Conservation (phyloP, 2,113 vertebrate genomes). For the Oceanodroma tethys region DNA sequence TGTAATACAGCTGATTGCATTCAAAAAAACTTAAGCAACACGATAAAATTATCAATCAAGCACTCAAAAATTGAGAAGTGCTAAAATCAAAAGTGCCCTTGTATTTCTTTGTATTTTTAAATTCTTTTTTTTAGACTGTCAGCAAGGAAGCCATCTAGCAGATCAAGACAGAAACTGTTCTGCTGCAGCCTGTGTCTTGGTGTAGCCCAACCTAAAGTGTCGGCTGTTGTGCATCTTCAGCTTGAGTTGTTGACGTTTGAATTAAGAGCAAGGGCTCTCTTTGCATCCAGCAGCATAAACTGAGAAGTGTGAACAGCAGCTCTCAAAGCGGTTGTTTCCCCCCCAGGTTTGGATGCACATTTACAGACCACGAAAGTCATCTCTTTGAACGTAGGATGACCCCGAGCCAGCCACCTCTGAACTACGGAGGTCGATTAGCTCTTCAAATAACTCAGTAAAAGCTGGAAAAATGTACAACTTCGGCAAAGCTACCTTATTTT, state of each 20-base stretch:
- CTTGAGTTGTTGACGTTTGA: rapidly evolving
- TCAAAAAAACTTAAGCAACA: neutral
- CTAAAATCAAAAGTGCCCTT: neutral
- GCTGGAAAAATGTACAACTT: neutral
- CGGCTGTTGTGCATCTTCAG: neutral
- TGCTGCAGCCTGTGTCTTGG: neutral
- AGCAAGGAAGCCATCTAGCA: neutral
- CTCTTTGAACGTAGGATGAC: neutral
- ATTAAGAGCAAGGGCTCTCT: neutral
- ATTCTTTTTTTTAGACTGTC: neutral
- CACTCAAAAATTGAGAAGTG: neutral
- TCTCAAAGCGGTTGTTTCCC: too few relatives aligned
- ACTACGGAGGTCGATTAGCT: neutral
- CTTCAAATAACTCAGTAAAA: neutral
- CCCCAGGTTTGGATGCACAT: rapidly evolving
- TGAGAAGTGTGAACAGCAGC: neutral
- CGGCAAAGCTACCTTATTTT: neutral
- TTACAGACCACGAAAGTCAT: neutral
- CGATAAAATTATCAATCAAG: neutral
- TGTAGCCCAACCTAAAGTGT: rapidly evolving
- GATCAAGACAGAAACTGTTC: neutral
- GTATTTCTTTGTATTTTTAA: neutral
- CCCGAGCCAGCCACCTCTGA: rapidly evolving
- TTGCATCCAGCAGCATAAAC: rapidly evolving
- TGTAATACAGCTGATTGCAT: neutral